Conservation (phyloP, 2,113 vertebrate genomes). For the Phalacrocorax aristotelis region DNA sequence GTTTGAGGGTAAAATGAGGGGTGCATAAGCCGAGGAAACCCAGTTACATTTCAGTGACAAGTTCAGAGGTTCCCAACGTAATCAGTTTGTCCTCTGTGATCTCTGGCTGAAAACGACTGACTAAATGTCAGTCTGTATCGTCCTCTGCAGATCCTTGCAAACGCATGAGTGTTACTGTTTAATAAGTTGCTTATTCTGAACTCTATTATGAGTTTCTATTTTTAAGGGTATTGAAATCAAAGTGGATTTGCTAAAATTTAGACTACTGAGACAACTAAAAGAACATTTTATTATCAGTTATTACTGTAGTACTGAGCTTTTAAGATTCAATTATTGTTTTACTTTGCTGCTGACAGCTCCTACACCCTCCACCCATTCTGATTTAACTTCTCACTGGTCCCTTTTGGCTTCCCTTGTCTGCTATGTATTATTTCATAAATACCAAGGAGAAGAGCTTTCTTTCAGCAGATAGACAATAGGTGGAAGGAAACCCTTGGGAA, state of each 20-base stretch:
- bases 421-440: background rate
- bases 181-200: background rate
- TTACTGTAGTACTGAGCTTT: constrained; percentile 38
- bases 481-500: background rate
- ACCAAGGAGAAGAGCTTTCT: background rate
- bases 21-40: background rate
- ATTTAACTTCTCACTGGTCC: background rate
- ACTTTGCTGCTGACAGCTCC: constrained; percentile 29
- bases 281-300: constrained; percentile 56
- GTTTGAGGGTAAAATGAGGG: background rate
- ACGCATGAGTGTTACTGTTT: background rate
- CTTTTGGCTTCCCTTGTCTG: constrained; percentile 30
- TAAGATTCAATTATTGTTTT: constrained; percentile 61
- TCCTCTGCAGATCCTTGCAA: background rate
- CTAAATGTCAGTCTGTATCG: background rate
- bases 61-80: background rate
- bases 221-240: constrained; percentile 55
- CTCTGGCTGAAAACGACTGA: background rate
- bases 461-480: background rate
- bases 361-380: constrained; percentile 26
- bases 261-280: constrained; percentile 32
- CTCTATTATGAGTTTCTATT: constrained; percentile 19
- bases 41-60: background rate
- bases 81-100: background rate
- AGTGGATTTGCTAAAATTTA: constrained; percentile 54